Evolutionary conservation across 1,140 invertebrate genomes (phyloP).

Genomic region (Drosophila tristis): DNA sequence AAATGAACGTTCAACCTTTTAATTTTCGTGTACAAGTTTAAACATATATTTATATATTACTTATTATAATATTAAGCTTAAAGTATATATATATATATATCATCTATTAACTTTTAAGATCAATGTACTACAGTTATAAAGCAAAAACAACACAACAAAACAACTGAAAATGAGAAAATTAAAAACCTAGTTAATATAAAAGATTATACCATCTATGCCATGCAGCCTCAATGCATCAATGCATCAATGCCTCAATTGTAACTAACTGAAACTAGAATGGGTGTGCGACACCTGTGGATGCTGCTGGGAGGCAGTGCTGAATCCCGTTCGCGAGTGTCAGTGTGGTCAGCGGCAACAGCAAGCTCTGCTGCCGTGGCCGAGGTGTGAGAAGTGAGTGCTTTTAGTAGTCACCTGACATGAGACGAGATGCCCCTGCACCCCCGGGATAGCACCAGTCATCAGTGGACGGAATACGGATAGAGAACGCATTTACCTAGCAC

Average conservation of each 20-base stretch:
- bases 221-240: too few species aligned
- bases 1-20: constrained; percentile 67
- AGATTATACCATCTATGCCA: neutral
- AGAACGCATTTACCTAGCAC: constrained; percentile 51
- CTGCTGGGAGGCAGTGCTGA: too few species aligned
- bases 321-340: too few species aligned
- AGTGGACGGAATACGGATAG: neutral
- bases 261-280: too few species aligned
- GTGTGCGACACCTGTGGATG: too few species aligned
- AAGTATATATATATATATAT: constrained; percentile 68
- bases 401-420: constrained; percentile 42
- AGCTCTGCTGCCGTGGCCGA: neutral
- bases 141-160: constrained; percentile 63
- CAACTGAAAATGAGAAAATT: constrained; percentile 77
- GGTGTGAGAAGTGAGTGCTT: constrained; percentile 68
- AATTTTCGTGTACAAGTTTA: constrained; percentile 77
- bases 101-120: constrained; percentile 71
- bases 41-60: constrained; percentile 74
- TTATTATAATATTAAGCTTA: constrained; percentile 58
- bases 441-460: constrained; percentile 29
- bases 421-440: neutral
- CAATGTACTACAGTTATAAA: constrained; percentile 77
- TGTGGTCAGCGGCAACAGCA: too few species aligned
- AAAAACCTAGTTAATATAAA: constrained; percentile 79
- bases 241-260: neutral